Percentiles rank a stretch among this genome's conserved stretches.
Conservation (phyloP, 2,888 invertebrate genomes). For the Caenorhabditis virilis region DNA sequence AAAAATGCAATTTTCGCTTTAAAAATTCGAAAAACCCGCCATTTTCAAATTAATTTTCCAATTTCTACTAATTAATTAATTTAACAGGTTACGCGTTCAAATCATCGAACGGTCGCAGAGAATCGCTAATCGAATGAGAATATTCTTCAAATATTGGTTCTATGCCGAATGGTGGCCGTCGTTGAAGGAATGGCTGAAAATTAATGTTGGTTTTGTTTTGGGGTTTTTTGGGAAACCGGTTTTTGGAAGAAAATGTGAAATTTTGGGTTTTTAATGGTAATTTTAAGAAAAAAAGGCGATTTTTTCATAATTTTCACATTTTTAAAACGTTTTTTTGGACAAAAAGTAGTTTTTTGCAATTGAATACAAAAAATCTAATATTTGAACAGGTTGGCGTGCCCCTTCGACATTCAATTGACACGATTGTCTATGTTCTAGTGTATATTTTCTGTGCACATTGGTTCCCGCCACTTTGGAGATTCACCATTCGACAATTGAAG, state of each 20-base stretch:
- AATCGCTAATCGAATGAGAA: conserved; percentile 1
- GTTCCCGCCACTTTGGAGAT: conserved; percentile 45
- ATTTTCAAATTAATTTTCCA: too few species aligned
- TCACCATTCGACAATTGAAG: conserved; percentile 25
- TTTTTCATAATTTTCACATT: not conserved
- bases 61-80: too few species aligned
- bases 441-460: conserved; percentile 55
- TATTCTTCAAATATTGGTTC: conserved; percentile 56
- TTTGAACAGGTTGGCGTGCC: conserved; percentile 43
- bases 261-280: not conserved
- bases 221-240: not conserved
- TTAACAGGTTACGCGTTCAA: conserved; percentile 27
- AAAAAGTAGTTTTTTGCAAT: not conserved
- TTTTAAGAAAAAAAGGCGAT: not conserved
- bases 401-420: conserved; percentile 40
- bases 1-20: too few species aligned
- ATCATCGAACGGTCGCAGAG: conserved; percentile 24
- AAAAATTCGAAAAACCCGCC: too few species aligned
- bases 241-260: not conserved
- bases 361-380: not conserved
- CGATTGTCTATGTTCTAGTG: conserved; percentile 47
- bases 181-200: conserved; percentile 47
- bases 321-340: not conserved
- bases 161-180: conserved; percentile 64
- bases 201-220: conserved; percentile 25